Percentiles rank a stretch among this genome's conserved stretches.
These are phyloP conservation scores for Chaetodon trifasciatus DNA, from an alignment of 2,797 vertebrate genomes.

Conservation along the genomic window DNA sequence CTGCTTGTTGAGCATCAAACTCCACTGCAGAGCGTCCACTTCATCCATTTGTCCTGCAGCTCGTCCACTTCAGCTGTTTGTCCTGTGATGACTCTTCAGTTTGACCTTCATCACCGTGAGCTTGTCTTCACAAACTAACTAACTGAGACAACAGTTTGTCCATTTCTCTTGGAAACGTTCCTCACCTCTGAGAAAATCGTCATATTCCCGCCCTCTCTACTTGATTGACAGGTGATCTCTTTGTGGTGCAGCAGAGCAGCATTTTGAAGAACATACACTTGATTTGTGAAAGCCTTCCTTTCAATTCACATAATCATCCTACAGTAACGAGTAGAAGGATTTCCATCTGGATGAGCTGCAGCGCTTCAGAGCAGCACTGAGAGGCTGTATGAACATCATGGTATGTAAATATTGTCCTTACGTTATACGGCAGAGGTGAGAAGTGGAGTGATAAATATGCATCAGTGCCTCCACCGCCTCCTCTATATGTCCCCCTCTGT, in stretches of 20 bases:
- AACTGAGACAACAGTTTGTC: no score
- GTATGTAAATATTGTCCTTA: neutral
- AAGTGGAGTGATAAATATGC: constrained; percentile 36
- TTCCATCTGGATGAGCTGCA: constrained; percentile 1
- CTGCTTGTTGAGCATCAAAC: no score
- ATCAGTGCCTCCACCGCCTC: constrained; percentile 19
- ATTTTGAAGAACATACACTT: neutral
- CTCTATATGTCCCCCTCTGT: constrained; percentile 13
- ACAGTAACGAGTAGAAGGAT: neutral
- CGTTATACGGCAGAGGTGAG: neutral
- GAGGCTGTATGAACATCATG: neutral
- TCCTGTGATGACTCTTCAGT: no score
- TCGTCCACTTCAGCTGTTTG: no score
- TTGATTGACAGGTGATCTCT: no score
- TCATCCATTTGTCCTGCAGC: no score
- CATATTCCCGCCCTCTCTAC: no score
- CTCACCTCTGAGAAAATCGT: no score
- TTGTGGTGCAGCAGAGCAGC: neutral
- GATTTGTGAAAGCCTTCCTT: neutral
- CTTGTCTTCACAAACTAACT: no score
- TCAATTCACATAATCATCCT: neutral
- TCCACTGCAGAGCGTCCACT: no score
- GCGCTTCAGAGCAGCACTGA: neutral
- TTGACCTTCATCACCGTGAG: no score
- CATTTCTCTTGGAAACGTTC: no score